Conservation (phyloP, 2,113 vertebrate species). For the Percina caprodes region DNA sequence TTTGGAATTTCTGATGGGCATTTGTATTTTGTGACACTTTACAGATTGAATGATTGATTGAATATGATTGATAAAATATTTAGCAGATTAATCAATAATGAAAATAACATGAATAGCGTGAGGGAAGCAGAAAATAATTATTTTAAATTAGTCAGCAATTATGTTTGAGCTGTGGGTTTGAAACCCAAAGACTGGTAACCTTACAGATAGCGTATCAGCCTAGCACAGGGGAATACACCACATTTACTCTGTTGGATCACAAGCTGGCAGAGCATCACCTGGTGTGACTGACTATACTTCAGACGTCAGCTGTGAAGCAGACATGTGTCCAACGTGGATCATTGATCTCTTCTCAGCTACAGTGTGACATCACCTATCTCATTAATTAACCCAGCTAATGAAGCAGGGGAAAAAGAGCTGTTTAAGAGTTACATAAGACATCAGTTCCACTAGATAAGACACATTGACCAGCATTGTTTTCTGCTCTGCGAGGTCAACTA, state of each 20-base stretch:
- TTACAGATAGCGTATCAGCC: neutral
- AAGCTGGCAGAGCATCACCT: neutral
- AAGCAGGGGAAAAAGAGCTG: constrained; percentile 50
- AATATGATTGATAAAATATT: neutral
- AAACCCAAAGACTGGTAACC: neutral
- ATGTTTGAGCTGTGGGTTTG: neutral
- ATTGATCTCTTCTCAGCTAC: constrained; percentile 51
- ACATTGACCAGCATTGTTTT: constrained; percentile 41
- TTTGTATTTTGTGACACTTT: neutral
- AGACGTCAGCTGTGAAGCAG: constrained; percentile 37
- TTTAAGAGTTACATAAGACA: constrained; percentile 56
- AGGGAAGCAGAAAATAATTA: neutral
- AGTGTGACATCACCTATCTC: constrained; percentile 42
- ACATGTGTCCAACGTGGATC: constrained; percentile 37
- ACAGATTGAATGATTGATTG: neutral
- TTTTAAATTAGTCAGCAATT: neutral
- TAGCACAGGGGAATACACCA: neutral
- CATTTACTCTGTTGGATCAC: constrained; percentile 3
- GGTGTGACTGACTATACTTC: neutral
- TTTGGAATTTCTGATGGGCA: neutral
- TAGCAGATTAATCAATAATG: neutral
- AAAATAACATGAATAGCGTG: neutral
- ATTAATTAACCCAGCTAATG: constrained; percentile 71
- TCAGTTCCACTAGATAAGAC: constrained; percentile 59
- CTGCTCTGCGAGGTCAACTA: constrained; percentile 43